phyloP scores from a whole-genome alignment of 2,888 invertebrate genomes.

The Steinernema scapterisci region DNA sequence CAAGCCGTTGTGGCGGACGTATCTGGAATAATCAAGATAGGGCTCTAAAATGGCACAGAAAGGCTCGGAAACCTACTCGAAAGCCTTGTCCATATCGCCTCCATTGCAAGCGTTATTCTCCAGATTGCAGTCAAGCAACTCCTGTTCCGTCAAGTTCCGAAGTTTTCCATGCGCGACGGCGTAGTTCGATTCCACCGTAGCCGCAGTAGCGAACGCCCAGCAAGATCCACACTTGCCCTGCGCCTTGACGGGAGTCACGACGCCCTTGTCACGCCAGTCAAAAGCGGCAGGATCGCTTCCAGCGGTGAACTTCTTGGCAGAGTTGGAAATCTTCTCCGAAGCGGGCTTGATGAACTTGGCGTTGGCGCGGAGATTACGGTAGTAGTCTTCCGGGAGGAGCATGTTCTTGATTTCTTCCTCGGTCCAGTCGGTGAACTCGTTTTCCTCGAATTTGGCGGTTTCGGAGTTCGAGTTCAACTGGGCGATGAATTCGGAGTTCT shows the following conservation, averaged over 20 bases:
- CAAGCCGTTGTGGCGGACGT: slow-evolving; percentile 71
- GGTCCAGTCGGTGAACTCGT: slow-evolving; percentile 60
- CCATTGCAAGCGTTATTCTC: slow-evolving; percentile 70
- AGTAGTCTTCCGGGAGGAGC: slow-evolving; percentile 56
- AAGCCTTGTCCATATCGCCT: slow-evolving; percentile 70
- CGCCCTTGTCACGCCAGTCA: slow-evolving; percentile 64
- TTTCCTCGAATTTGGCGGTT: slow-evolving; percentile 54
- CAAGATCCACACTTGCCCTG: slow-evolving; percentile 66
- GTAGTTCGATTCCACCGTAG: slow-evolving; percentile 64
- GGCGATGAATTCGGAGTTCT: slow-evolving; percentile 37
- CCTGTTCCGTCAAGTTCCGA: slow-evolving; percentile 58
- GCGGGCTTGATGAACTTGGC: slow-evolving; percentile 52
- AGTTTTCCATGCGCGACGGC: slow-evolving; percentile 58
- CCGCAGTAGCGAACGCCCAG: slow-evolving; percentile 67
- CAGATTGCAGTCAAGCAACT: slow-evolving; percentile 64
- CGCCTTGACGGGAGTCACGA: slow-evolving; percentile 65
- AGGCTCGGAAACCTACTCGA: slow-evolving; percentile 68
- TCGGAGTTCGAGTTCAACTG: slow-evolving; percentile 22
- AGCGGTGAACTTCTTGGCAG: slow-evolving; percentile 12
- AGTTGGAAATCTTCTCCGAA: not conserved
- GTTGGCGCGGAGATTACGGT: slow-evolving; percentile 51
- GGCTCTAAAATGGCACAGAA: too few relatives aligned
- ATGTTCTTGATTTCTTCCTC: slow-evolving; percentile 63
- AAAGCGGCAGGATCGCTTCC: slow-evolving; percentile 43
- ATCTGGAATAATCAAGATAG: slow-evolving; percentile 51